Percentiles rank a stretch among this genome's conserved stretches.
Evolutionary conservation across 1,140 invertebrate genomes (phyloP).

Genomic region (Apis cerana): DNA sequence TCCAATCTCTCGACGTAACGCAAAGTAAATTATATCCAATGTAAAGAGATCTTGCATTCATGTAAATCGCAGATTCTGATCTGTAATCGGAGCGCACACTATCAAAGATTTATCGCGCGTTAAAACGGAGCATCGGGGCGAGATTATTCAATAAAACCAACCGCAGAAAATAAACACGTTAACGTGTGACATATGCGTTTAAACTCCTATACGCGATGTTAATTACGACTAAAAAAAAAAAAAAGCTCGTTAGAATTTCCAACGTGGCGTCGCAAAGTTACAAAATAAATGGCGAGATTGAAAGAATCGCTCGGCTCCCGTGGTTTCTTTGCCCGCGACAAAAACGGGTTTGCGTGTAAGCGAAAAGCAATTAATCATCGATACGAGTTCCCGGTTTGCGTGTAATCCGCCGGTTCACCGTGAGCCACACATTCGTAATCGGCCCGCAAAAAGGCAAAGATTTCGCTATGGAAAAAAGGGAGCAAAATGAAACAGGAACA

Average conservation of each 20-base stretch:
- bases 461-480: not conserved
- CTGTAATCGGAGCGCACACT: not conserved
- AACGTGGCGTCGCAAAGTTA: not conserved
- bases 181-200: too few relatives aligned
- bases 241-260: not conserved
- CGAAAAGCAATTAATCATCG: slow-evolving; percentile 24
- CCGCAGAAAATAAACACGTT: not conserved
- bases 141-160: slow-evolving; percentile 3
- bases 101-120: slow-evolving; percentile 1
- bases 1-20: not conserved
- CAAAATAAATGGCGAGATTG: not conserved
- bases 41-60: not conserved
- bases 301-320: not conserved
- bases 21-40: not conserved
- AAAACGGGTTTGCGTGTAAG: slow-evolving; percentile 13
- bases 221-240: not conserved
- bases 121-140: not conserved
- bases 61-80: not conserved
- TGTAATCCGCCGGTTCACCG: not conserved
- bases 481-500: not conserved
- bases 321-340: not conserved
- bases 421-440: not conserved
- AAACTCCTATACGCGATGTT: not conserved
- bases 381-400: slow-evolving; percentile 17
- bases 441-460: not conserved